Base-by-base conservation (phyloP, 2,797 vertebrate species). In the Clarias pachynema region DNA sequence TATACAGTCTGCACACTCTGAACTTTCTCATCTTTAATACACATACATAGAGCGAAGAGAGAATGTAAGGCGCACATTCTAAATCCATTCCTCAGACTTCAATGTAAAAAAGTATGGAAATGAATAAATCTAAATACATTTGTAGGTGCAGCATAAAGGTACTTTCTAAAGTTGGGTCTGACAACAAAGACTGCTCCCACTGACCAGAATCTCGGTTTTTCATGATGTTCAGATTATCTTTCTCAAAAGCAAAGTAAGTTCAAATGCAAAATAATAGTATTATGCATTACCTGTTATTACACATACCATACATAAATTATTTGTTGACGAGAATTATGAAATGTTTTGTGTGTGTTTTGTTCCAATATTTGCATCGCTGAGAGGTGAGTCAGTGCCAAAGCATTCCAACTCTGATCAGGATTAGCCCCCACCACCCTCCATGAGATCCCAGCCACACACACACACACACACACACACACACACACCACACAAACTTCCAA, bases 391-490 rank as follows among this genome's bases (percentile, higher is more conserved):
- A 86, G 91, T 93, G 92, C 92, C 92, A 94, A 91, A 89, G 92
- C 93, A 93, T 94, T 93, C 91, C 93, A 91, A 90, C 89, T 87
- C 83, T 87, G 88, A 91, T 90, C 85, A 86, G 92, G 93, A 93
- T 93, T 94, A 94, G 84, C 84, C 88, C 87, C 84, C 89, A 87
- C 82, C 79, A 89, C 65, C 79, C 87, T 92, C 82, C 85, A 91
- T 90, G 90, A 89, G 90, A 91, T 90, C 88, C 86, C 89, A 85
- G 88, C 85, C 75, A 24, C 78, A 26, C 82, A 85, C 87, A 90
- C 70, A n/a, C 75, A 40, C 80, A 84, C 88, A 88, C 85, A 83
- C 66, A 37, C 66, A 68, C 68, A 69, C 31, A 69, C 69, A 72
- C 62, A 44, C 75, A 24, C 81, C 89, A n/a, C 81, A 79, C 86